Percentiles rank a stretch among this genome's conserved stretches.
These are phyloP conservation scores for Amphipoea lucens DNA, from an alignment of 2,888 invertebrate species.

Conservation along the genomic window DNA sequence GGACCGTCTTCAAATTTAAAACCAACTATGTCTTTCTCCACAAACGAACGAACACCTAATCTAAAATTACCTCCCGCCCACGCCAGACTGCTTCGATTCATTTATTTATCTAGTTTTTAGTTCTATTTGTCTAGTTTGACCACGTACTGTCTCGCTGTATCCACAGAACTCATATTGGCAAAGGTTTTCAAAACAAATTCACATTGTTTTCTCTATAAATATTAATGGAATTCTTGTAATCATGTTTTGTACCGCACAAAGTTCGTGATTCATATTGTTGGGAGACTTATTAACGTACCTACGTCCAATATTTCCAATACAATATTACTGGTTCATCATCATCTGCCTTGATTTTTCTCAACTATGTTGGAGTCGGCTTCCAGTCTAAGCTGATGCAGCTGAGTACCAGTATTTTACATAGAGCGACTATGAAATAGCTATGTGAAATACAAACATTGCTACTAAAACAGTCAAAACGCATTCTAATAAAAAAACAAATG, in stretches of 20 bases:
- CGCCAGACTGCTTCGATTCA: background rate
- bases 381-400: background rate
- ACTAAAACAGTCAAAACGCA: slow-evolving; percentile 25
- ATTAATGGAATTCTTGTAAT: slow-evolving; percentile 23
- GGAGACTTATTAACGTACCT: background rate
- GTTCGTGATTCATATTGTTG: slow-evolving; percentile 2
- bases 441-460: background rate
- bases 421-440: too few relatives aligned
- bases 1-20: background rate
- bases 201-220: background rate
- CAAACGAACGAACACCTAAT: slow-evolving; percentile 14
- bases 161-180: slow-evolving; percentile 27
- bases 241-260: slow-evolving; percentile 11
- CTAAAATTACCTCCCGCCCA: slow-evolving; percentile 5
- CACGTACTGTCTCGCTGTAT: slow-evolving; percentile 42
- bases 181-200: slow-evolving; percentile 49
- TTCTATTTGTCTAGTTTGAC: background rate
- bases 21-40: background rate
- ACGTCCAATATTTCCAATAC: background rate
- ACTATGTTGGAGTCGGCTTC: background rate
- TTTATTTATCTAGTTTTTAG: slow-evolving; percentile 32
- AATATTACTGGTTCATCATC: background rate
- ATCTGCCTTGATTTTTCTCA: background rate
- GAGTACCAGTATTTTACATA: too few relatives aligned
- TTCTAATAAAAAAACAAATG: slow-evolving; percentile 38